These are phyloP conservation scores for Parauchenoglanis punctatus DNA, from an alignment of 2,797 vertebrate genomes.

Conservation along the genomic window DNA sequence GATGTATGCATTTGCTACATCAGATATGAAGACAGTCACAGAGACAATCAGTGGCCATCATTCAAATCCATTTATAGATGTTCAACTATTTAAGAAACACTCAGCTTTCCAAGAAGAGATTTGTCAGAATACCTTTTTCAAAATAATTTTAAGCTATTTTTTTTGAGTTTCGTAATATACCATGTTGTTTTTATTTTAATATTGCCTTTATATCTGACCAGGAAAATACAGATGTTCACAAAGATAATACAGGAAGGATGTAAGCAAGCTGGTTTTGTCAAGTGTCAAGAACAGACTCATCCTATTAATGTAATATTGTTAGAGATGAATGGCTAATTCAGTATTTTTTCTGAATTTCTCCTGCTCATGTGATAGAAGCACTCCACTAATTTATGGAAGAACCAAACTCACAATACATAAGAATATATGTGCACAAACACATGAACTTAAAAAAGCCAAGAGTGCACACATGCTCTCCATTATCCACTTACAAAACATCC, in stretches of 20 bases:
- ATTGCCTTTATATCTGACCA: neutral
- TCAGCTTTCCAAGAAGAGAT: neutral
- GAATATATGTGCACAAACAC: neutral
- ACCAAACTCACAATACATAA: neutral
- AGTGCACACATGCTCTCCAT: neutral
- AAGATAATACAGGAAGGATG: neutral
- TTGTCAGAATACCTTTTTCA: neutral
- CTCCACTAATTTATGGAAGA: neutral
- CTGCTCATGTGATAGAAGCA: neutral
- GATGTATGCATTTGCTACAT: slow-evolving; percentile 23
- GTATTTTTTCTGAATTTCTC: neutral
- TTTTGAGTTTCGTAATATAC: neutral
- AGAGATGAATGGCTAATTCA: neutral
- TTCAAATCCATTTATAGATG: slow-evolving; percentile 4
- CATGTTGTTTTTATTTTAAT: neutral
- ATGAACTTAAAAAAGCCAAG: neutral
- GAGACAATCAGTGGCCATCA: neutral
- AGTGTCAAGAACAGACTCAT: neutral
- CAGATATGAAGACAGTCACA: slow-evolving; percentile 27
- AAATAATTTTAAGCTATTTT: neutral
- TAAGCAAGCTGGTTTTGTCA: neutral
- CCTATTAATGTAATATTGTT: neutral
- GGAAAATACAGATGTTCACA: neutral
- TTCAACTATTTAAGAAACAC: neutral
- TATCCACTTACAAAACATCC: neutral